Base-by-base conservation (phyloP, 92 coral and sea anemone species). In the Parazoanthus swiftii region DNA sequence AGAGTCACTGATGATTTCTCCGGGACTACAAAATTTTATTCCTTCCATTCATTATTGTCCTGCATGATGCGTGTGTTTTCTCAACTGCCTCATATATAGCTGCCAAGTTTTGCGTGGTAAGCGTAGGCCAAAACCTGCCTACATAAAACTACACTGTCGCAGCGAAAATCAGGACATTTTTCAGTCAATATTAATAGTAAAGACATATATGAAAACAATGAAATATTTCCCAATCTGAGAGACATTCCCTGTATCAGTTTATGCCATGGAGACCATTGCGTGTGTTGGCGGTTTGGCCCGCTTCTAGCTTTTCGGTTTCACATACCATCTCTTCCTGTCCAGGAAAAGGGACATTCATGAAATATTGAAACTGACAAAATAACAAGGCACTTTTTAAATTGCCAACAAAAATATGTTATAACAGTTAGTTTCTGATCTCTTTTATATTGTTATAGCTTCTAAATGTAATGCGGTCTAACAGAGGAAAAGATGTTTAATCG, bases 401-500 rank as follows among this genome's bases (percentile, higher is more conserved):
- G 65, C 44, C 58, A 6, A 46, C 26, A 9, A 25, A 70, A 29
- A 35, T 14, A 63, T 6, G 4, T 63, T 63, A 13, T 0, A 63
- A 5, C 6, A 76, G 46, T 23, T 15, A 21, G 33, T 15, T 76
- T 39, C 80, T 38, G 38, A 39, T 18, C 46, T 76, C 43, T 5
- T 29, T 29, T 29, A 29, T 29, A 29, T 29, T 29, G 33, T 29
- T 29, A 29, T 3, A 76, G 80, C 16, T 76, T 35, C 29, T 8
- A 9, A 84, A 70, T 25, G 10, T 6, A 84, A 33, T 38, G 59
- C 44, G 2, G 48, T 84, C 77, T 0, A 71, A 18, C 13, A 84
- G 79, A 84, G 87, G 87, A 84, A 84, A 84, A 46, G 78, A 29
- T 72, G 67, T 46, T 84, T 84, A 84, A 84, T 84, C 44, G 50